Base-by-base conservation (phyloP, 2,888 invertebrate genomes). In the Chymomyza caudatula region DNA sequence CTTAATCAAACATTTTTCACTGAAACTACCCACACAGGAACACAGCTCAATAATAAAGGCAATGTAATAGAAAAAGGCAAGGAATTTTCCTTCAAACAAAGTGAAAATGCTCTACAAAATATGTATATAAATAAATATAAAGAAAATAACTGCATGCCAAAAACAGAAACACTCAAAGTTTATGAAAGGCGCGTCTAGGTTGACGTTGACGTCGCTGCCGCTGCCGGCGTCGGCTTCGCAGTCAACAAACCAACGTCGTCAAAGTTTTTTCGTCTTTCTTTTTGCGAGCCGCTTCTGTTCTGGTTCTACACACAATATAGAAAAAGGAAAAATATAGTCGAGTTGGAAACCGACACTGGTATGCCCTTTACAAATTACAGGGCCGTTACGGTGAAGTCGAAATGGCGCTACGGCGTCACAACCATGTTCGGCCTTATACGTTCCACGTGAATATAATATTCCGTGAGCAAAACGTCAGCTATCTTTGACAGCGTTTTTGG, bases 151-250 rank as follows among this genome's bases (percentile, higher is more conserved):
- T 81, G 85, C 80, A 80, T 80, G 80, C 85, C 80, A 80, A 73
- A 56, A 84, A 68, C 80, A 80, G 80, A 86, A 80, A 86, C 86
- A 81, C 86, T 81, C 86, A 81, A 80, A 80, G 79, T 81, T 81
- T 85, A 86, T 81, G 86, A 80, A 80, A 80, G 73, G 71, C 86
- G 86, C 86, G 86, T 85, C 71, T 51, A 6, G 19, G 59, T 19
- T 47, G 62, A 13, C 64, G 69, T 42, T 76, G 85, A 17, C 71
- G 60, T 23, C 44, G 44, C 19, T 53, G 17, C 49, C 42, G 60
- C 2, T 8, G 62, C 6, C 60, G 70, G 15, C 78, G 86, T 25
- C 5, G 29, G 29, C 29, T 2, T 8, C 11, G 29, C 29, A 37
- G 29, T 37, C 11, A 37, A 37, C 29, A 37, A 37, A 37, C 29